Base-by-base conservation (phyloP, 2,888 invertebrate species). In the Drosophila fulvimacula region DNA sequence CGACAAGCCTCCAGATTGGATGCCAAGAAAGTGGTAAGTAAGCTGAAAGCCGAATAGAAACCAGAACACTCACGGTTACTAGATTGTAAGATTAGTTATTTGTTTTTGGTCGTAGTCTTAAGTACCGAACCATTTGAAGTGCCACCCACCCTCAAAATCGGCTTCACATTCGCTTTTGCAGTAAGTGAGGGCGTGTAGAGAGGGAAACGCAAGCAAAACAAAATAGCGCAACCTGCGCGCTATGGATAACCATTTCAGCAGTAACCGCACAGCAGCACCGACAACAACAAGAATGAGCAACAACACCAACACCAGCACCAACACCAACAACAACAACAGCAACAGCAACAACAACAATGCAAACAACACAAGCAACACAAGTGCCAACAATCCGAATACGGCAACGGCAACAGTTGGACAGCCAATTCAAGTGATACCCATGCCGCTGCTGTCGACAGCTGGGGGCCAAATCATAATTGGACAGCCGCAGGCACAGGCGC, bases 11-110 rank as follows among this genome's bases (percentile, higher is more conserved):
- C 91, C n/a, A 81, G 91, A 69, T 76, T 92, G 59, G 93, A 93
- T 77, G 83, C 91, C 10, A 93, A 93, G 60, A 93, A 93, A 93
- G 93, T 93, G 91, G 93, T 93, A 89, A 91, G 93, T 91, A 66
- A 48, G 58, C 51, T 49, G 42, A 61, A 51, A 27, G 62, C 17
- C 63, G 63, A 56, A 55, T 48, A 57, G 51, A 53, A 48, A 36
- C 55, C 58, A 9, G 64, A 63, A 57, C n/a, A 56, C 59, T 68
- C 30, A 48, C 53, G 73, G 73, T 48, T 52, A 57, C 60, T 74
- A 77, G 85, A 65, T 38, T 79, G 75, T 82, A 83, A 87, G 80
- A 67, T 76, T 80, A 85, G 81, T 62, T 74, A 64, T 51, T 48
- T 64, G 63, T 67, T 64, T 67, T 64, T 67, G 76, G 67, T 57